These are phyloP conservation scores for Plecturocebus donacophilus DNA, from an alignment of 2,113 vertebrate genomes.

Conservation along the genomic window DNA sequence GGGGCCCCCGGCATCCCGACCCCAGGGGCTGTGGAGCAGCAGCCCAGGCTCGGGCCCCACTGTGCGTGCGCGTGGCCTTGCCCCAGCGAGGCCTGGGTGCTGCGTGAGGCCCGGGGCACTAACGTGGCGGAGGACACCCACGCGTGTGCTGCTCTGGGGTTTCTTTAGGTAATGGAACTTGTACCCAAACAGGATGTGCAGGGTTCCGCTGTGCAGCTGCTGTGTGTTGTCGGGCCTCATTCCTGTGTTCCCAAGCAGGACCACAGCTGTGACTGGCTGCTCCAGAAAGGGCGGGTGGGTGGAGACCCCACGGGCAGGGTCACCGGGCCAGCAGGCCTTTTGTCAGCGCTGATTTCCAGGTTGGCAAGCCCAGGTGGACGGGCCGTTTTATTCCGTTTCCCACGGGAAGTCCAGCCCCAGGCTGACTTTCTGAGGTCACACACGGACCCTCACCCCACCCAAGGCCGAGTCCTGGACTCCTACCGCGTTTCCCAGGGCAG, in stretches of 20 bases:
- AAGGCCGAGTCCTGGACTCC: not conserved
- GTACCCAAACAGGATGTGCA: not conserved
- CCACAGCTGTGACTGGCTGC: not conserved
- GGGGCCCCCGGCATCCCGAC: not conserved
- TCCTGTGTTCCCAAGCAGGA: not conserved
- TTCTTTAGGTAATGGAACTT: slow-evolving; percentile 56
- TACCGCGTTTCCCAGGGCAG: not conserved
- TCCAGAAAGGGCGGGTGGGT: not conserved
- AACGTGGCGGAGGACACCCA: slow-evolving; percentile 55
- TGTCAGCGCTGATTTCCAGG: not conserved
- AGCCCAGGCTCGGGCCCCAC: not conserved
- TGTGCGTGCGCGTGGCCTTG: not conserved
- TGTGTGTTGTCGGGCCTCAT: slow-evolving; percentile 55
- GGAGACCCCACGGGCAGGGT: not conserved
- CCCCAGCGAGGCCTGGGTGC: not conserved
- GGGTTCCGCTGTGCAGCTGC: slow-evolving; percentile 29
- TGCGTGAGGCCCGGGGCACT: not conserved
- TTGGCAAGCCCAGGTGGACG: not conserved
- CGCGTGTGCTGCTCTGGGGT: slow-evolving; percentile 68
- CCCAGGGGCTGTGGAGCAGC: too few relatives aligned
- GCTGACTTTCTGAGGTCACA: not conserved
- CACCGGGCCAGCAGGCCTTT: not conserved
- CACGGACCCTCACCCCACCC: not conserved
- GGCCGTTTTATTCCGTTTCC: not conserved
- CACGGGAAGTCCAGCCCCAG: not conserved